Percentiles rank a stretch among this genome's conserved stretches.
phyloP scores from a whole-genome alignment of 2,888 invertebrate genomes.

The Pachydiplax longipennis region DNA sequence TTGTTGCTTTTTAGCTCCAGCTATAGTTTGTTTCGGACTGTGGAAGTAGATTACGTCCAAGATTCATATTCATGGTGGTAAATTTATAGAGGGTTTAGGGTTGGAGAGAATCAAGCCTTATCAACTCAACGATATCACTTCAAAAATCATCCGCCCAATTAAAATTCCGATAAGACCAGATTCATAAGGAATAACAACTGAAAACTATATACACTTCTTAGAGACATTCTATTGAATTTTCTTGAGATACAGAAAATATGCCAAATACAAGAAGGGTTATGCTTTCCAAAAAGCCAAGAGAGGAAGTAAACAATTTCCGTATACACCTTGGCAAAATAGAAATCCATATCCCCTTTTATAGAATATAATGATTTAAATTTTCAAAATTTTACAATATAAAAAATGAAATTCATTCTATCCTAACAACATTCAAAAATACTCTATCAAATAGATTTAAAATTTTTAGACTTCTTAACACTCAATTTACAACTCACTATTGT shows the following conservation, averaged over 20 bases:
- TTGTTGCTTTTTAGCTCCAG: neutral
- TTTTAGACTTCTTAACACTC: neutral
- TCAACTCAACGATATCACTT: neutral
- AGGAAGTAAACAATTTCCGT: conserved; percentile 11
- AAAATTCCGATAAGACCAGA: conserved; percentile 26
- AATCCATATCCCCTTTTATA: conserved; percentile 21
- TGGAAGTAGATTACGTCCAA: neutral
- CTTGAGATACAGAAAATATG: conserved; percentile 46
- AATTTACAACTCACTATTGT: conserved; percentile 34
- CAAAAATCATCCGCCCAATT: neutral
- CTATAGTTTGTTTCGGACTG: neutral
- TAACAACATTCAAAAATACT: conserved; percentile 43
- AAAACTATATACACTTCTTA: conserved; percentile 28
- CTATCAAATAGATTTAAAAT: conserved; percentile 20
- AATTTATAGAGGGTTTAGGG: neutral
- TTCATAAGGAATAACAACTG: neutral
- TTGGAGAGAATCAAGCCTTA: conserved; percentile 25
- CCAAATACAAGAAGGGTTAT: conserved; percentile 38
- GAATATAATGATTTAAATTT: conserved; percentile 9
- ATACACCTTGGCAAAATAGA: conserved; percentile 27
- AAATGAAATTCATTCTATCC: conserved; percentile 36
- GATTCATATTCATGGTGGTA: conserved; percentile 2
- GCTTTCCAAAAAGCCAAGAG: conserved; percentile 11
- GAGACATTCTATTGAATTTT: conserved; percentile 30
- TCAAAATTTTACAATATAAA: conserved; percentile 31